Evolutionary conservation across 1,140 invertebrate species (phyloP), one percentile per base, ranked within the genome.

Genomic region (Spodoptera litura): DNA sequence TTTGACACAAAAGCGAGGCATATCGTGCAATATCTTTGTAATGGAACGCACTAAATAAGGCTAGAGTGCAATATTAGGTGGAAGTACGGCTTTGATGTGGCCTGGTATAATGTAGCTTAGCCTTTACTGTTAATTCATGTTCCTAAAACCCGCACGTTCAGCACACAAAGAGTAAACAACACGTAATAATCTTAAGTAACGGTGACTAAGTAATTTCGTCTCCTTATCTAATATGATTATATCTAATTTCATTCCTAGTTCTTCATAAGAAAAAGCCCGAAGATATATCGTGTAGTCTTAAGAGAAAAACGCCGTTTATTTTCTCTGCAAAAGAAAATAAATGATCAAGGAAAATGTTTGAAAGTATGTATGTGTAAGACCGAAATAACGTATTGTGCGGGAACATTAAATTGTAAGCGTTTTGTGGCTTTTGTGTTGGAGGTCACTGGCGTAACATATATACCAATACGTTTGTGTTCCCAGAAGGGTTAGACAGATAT

Each of bases 311-410:
- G 20, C 25, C 64, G 64, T 68, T 68, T 68, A 52, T 68, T 38
- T 64, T 51, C 64, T 53, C 20, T 13, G 64, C 27, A 53, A 68
- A 68, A 68, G 64, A 52, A 68, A 68, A 64, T 64, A 49, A 64
- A 64, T 68, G 44, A 68, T 68, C 49, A 52, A 53, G 64, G 64
- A 68, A 68, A 68, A 68, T 53, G 64, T 52, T 27, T 51, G 64
- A 6, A 64, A 64, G 25, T 44, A 52, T 9, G 38, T 44, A 44
- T 68, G 49, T 27, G 49, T 44, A n/a, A 53, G 10, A 13, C 61
- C 8, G 38, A 49, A 64, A 64, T 64, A 64, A 49, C 38, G 61
- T 35, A 15, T 64, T 64, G 35, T 64, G n/a, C 44, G 61, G 58
- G 35, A 49, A 49, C 61, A 49, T 64, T 64, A 49, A 49, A 64